Percentiles rank a stretch among this genome's conserved stretches.
These are phyloP conservation scores for Apaloderma vittatum DNA, from an alignment of 2,113 vertebrate species.

Conservation along the genomic window DNA sequence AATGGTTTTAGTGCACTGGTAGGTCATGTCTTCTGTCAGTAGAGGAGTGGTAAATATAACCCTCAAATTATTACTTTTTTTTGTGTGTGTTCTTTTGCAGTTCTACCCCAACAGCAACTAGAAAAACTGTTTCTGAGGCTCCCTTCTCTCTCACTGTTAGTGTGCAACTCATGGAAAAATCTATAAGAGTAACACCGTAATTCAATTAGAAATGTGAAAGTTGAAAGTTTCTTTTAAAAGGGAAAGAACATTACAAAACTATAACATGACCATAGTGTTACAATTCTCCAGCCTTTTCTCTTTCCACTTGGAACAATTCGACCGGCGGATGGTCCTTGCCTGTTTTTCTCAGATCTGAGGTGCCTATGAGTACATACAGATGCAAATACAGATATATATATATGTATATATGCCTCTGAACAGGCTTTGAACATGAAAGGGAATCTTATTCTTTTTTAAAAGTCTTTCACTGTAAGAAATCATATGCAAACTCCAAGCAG, in stretches of 20 bases:
- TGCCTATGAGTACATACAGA: background rate
- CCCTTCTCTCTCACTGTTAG: accelerated
- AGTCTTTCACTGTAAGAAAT: background rate
- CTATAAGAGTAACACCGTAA: accelerated
- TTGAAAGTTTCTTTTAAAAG: background rate
- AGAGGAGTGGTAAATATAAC: background rate
- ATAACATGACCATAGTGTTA: accelerated
- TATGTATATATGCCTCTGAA: background rate
- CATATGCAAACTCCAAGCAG: background rate
- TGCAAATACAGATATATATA: background rate
- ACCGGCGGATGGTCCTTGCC: background rate
- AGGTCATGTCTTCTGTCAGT: background rate
- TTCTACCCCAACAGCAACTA: background rate
- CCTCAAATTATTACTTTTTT: background rate
- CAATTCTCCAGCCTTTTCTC: background rate
- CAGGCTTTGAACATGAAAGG: background rate
- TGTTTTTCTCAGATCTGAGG: background rate
- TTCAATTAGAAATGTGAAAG: background rate
- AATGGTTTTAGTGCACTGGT: accelerated
- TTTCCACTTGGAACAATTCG: background rate
- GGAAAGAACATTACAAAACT: background rate
- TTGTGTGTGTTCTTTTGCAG: background rate
- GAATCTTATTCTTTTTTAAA: background rate
- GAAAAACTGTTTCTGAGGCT: background rate
- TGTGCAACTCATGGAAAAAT: accelerated